Percentiles rank a stretch among this genome's conserved stretches.
phyloP scores from a whole-genome alignment of 2,888 invertebrate genomes.

The Ypsolopha scabrella region DNA sequence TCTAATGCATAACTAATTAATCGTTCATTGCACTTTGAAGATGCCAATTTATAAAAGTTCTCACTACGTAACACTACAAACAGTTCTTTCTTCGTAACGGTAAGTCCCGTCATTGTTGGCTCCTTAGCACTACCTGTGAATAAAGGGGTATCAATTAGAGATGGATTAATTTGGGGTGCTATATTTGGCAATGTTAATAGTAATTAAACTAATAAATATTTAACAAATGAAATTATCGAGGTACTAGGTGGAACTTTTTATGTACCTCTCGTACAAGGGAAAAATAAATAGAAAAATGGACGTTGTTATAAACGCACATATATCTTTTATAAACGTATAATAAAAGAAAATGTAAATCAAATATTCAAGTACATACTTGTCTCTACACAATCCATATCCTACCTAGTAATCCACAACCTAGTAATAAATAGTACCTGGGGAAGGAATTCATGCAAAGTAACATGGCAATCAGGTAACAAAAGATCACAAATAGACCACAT shows the following conservation, averaged over 20 bases:
- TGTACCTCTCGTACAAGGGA: neutral
- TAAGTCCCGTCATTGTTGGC: neutral
- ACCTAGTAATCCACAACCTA: too few species aligned
- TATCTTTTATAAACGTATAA: neutral
- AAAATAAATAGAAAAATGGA: neutral
- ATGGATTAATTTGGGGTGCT: neutral
- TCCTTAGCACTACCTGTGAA: neutral
- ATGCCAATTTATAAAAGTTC: too few species aligned
- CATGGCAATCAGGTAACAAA: too few species aligned
- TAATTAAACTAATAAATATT: neutral
- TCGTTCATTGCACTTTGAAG: too few species aligned
- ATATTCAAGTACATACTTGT: neutral
- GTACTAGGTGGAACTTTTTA: neutral
- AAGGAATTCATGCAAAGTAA: too few species aligned
- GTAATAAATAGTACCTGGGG: too few species aligned
- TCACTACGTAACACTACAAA: neutral
- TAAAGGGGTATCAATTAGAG: neutral
- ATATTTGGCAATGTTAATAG: neutral
- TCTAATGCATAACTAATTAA: too few species aligned
- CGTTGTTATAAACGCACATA: neutral
- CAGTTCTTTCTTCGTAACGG: neutral
- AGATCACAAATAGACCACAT: too few species aligned
- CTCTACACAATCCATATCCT: neutral
- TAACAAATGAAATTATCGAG: neutral
- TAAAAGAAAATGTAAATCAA: neutral